Base-by-base conservation (phyloP, 2,113 vertebrate genomes). In the Mirounga angustirostris region DNA sequence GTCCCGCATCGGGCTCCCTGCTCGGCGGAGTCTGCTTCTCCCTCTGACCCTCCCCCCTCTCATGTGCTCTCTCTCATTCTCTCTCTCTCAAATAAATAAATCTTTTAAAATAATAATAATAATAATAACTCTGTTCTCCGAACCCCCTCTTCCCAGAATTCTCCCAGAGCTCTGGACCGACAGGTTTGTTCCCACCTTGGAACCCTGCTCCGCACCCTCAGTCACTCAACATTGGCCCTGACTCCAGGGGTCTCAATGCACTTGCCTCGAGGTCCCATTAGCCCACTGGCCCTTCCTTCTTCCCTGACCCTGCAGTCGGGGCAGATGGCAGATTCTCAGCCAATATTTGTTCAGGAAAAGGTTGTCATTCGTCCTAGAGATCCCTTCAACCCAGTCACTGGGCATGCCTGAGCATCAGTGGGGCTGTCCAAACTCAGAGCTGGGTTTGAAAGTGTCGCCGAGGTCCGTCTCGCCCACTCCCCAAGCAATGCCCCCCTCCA, bases 121-220 rank as follows among this genome's bases (percentile, higher is more conserved):
- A 63, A 79, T 67, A 91, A 71, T 12, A 74, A 61, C 43, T 86
- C 22, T n/a, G 12, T 93, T 56, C 61, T 78, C 84, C 40, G n/a
- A 93, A 76, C 7, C 19, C 43, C 58, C 83, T 84, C 76, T 78
- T 82, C 15, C 14, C 16, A 43, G 88, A 91, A 95, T 63, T 83
- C 40, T 74, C 61, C 88, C 46, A 58, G 61, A 40, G 30, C 59
- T 73, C 56, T 7, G 4, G 59, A 26, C 14, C 1, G 24, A 33
- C 5, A 9, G 67, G 36, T 43, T 40, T 52, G 0, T 18, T 40
- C 18, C 65, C 33, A 36, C 50, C 22, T 36, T 22, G 61, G 21
- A 50, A n/a, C 0, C 52, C 54, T 4, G 1, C 8, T 28, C 28
- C 73, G 13, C 6, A 5, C 15, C 9, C 65, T 11, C 22, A 22